These are phyloP conservation scores for Amphiprion clarkii DNA, from an alignment of 2,797 vertebrate species.

Conservation along the genomic window DNA sequence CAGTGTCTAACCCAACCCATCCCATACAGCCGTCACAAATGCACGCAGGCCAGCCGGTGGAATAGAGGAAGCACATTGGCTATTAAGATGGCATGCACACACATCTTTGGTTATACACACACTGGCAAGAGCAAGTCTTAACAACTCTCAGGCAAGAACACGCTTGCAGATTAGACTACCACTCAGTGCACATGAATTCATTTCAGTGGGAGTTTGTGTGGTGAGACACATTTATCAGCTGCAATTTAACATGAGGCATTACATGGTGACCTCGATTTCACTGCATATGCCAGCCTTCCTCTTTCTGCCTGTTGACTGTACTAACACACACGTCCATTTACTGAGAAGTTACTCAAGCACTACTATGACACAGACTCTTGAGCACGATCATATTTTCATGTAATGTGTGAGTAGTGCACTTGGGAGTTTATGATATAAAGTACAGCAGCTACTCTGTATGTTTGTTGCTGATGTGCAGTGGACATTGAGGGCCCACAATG, in stretches of 20 bases:
- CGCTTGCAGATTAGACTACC: slow-evolving; percentile 25
- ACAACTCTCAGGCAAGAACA: slow-evolving; percentile 38
- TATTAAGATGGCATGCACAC: slow-evolving; percentile 42
- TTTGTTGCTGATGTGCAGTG: background rate
- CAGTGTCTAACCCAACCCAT: slow-evolving; percentile 58
- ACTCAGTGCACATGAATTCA: slow-evolving; percentile 46
- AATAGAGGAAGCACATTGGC: slow-evolving; percentile 28
- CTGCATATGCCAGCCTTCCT: slow-evolving; percentile 2
- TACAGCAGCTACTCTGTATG: background rate
- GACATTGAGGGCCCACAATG: slow-evolving; percentile 5
- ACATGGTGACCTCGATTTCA: slow-evolving; percentile 24
- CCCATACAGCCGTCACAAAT: slow-evolving; percentile 46
- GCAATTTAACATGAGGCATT: slow-evolving; percentile 52
- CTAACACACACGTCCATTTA: slow-evolving; percentile 1
- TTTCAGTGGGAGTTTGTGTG: slow-evolving; percentile 42
- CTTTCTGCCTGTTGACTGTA: slow-evolving; percentile 30
- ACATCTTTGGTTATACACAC: slow-evolving; percentile 45
- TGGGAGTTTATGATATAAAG: background rate
- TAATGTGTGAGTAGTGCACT: background rate
- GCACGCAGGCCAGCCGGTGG: slow-evolving; percentile 1
- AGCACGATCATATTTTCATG: slow-evolving; percentile 1
- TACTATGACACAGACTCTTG: background rate
- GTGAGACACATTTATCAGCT: slow-evolving; percentile 34
- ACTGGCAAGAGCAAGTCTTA: slow-evolving; percentile 33
- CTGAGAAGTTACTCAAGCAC: slow-evolving; percentile 6